Evolutionary conservation across 2,888 invertebrate genomes (phyloP).

Genomic region (Lepidocyrtinus sp.): DNA sequence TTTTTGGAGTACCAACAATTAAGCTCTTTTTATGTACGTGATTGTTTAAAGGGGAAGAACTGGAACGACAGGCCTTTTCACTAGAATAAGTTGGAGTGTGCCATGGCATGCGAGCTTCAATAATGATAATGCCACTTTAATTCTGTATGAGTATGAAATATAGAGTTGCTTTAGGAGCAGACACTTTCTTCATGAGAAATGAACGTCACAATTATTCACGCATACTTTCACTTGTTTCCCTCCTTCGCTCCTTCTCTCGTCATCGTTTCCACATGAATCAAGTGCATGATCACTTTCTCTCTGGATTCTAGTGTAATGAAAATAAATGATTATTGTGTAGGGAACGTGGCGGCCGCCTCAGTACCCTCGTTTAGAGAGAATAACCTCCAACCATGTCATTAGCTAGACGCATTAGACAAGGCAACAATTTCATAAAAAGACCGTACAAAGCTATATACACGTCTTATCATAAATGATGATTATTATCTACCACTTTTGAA

Average conservation of each 20-base stretch:
- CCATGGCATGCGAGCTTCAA: conserved; percentile 2
- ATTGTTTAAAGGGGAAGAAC: conserved; percentile 12
- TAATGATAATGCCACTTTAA: not conserved
- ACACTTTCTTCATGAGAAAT: conserved; percentile 4
- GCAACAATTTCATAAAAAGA: conserved; percentile 4
- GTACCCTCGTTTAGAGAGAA: not conserved
- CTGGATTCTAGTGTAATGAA: conserved; percentile 26
- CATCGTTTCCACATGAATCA: no score
- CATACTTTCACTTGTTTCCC: conserved; percentile 6
- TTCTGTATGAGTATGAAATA: conserved; percentile 16
- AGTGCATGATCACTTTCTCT: no score
- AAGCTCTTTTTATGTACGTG: conserved; percentile 6
- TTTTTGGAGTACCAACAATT: conserved; percentile 14
- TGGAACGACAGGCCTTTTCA: not conserved
- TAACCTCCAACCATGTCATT: conserved; percentile 26
- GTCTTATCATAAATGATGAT: conserved; percentile 23
- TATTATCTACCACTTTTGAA: no score
- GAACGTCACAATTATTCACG: conserved; percentile 21
- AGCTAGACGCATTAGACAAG: conserved; percentile 28
- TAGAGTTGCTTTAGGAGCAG: conserved; percentile 3
- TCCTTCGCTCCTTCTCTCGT: not conserved
- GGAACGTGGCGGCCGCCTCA: conserved; percentile 12
- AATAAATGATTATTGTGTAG: conserved; percentile 32
- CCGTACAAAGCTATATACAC: not conserved
- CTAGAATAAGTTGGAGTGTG: not conserved